Percentiles rank a stretch among this genome's conserved stretches.
phyloP scores from a whole-genome alignment of 1,140 invertebrate genomes.

The Epicauta chinensis region DNA sequence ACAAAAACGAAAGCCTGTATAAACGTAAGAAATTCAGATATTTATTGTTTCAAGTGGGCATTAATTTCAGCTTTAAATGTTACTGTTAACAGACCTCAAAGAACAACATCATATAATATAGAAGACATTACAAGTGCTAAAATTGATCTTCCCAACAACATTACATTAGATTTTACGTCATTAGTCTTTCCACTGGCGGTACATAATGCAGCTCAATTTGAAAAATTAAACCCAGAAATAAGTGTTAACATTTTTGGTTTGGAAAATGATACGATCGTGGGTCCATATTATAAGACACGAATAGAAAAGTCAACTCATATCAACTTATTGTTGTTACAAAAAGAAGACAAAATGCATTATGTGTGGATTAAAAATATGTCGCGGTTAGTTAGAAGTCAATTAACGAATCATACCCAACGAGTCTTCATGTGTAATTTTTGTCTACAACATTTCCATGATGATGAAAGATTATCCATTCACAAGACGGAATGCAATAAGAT shows the following conservation, averaged over 20 bases:
- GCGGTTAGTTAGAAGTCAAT: neutral
- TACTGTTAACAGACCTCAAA: conserved; percentile 7
- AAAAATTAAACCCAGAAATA: neutral
- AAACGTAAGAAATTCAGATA: conserved; percentile 23
- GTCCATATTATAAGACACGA: neutral
- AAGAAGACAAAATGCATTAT: conserved; percentile 1
- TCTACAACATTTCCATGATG: neutral
- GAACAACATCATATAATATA: conserved; percentile 16
- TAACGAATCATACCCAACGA: neutral
- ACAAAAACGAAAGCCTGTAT: conserved; percentile 10
- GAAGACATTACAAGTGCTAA: too few species aligned
- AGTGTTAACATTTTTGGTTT: neutral
- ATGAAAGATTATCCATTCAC: neutral
- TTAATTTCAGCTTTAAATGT: conserved; percentile 18
- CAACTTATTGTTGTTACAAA: neutral
- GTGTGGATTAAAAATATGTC: conserved; percentile 3
- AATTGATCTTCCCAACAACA: too few species aligned
- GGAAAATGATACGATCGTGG: too few species aligned
- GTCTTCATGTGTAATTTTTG: neutral
- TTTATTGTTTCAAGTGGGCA: neutral
- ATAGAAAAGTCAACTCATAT: neutral
- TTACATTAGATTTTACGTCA: neutral
- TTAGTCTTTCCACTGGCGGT: neutral
- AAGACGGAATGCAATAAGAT: neutral
- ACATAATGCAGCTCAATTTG: neutral